phyloP scores from a whole-genome alignment of 64 coral and sea anemone genomes.

The Dendrophyllia cribrosa region DNA sequence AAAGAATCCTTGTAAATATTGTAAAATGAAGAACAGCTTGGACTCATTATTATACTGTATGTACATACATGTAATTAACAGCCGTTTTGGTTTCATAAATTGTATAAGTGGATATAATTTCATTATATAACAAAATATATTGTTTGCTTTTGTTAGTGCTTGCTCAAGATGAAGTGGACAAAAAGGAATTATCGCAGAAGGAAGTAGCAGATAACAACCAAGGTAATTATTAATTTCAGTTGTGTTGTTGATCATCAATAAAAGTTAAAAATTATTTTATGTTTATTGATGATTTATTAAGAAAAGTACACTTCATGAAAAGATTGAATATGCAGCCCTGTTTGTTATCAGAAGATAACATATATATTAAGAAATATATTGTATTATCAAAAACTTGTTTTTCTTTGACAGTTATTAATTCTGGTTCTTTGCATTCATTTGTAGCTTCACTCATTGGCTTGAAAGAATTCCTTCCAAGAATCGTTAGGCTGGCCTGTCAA shows the following conservation, averaged over 20 bases:
- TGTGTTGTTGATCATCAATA: background rate
- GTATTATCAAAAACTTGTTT: background rate
- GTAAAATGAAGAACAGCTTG: too few species aligned
- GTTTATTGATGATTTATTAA: too few species aligned
- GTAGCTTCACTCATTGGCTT: constrained; percentile 82
- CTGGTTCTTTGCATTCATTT: background rate
- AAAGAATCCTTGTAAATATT: too few species aligned
- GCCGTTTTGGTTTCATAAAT: too few species aligned
- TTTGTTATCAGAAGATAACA: too few species aligned
- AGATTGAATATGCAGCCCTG: too few species aligned
- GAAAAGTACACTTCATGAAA: too few species aligned
- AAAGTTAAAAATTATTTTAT: too few species aligned
- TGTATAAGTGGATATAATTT: too few species aligned
- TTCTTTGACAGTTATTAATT: background rate
- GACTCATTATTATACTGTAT: too few species aligned
- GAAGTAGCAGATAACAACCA: constrained; percentile 94
- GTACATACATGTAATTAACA: too few species aligned
- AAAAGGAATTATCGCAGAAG: constrained; percentile 70
- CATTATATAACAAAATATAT: background rate
- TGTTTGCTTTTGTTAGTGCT: constrained; percentile 56
- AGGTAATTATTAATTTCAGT: constrained; percentile 46
- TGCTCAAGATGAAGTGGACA: constrained; percentile 90
- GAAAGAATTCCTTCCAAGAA: constrained; percentile 82
- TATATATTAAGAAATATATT: too few species aligned
- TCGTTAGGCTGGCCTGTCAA: constrained; percentile 86